A percentile compares a stretch with the other conserved stretches of the same genome.
These are phyloP conservation scores for Hippocampus comes DNA, from an alignment of 2,113 vertebrate genomes.

Conservation along the genomic window DNA sequence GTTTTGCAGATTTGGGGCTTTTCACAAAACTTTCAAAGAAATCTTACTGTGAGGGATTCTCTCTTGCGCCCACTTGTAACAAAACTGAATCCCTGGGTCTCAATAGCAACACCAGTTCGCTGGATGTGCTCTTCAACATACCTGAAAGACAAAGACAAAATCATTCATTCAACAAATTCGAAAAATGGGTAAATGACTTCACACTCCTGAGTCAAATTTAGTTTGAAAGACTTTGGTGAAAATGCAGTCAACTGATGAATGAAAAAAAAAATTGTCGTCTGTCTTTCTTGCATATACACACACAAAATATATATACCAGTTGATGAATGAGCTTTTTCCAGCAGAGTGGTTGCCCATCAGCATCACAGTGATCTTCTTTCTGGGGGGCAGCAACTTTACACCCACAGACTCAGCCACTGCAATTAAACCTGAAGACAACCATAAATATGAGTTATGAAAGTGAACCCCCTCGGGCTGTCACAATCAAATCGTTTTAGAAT, in stretches of 20 bases:
- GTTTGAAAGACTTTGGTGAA: not conserved
- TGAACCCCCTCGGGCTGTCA: not conserved
- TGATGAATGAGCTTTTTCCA: constrained; percentile 84
- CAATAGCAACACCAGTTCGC: constrained; percentile 81
- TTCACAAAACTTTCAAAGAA: not conserved
- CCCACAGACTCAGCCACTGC: constrained; percentile 71
- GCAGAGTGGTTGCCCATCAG: constrained; percentile 84
- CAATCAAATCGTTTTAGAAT: too few relatives aligned
- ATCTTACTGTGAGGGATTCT: constrained; percentile 80
- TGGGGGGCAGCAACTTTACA: constrained; percentile 74
- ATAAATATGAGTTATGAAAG: not conserved
- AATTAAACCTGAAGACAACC: constrained; percentile 66
- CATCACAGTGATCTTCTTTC: constrained; percentile 82
- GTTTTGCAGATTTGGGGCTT: not conserved
- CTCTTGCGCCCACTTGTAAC: constrained; percentile 82
- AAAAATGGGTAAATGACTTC: not conserved
- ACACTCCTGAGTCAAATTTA: not conserved
- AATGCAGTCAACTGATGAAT: not conserved
- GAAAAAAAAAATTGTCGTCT: not conserved
- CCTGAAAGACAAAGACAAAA: constrained; percentile 53
- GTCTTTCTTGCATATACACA: not conserved
- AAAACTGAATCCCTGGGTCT: constrained; percentile 82
- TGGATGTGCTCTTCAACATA: constrained; percentile 85
- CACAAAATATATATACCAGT: constrained; percentile 67
- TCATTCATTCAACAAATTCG: not conserved